These are phyloP conservation scores for Cryptoprocta ferox DNA, from an alignment of 2,797 vertebrate genomes.

Conservation along the genomic window DNA sequence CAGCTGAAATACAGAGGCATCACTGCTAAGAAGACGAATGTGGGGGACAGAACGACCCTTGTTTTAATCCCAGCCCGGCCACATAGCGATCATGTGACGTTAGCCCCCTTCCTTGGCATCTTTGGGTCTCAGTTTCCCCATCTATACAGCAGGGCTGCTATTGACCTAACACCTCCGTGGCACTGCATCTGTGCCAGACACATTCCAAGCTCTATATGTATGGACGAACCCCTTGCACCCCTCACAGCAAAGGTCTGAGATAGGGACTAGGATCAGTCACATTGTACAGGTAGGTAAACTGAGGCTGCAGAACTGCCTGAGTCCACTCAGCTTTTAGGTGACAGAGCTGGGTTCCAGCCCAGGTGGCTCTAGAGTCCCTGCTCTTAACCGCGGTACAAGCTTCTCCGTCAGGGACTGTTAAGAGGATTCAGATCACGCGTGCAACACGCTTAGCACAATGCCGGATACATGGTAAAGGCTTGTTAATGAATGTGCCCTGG, in stretches of 20 bases:
- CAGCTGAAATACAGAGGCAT: background rate
- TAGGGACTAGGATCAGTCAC: no score
- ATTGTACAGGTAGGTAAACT: background rate
- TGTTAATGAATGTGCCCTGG: background rate
- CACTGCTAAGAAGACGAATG: no score
- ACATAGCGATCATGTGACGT: background rate
- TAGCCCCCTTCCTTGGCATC: background rate
- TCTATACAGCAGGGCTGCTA: background rate
- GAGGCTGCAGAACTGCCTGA: background rate
- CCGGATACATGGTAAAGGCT: background rate
- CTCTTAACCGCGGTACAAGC: background rate
- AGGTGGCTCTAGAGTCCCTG: background rate
- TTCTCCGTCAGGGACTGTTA: no score
- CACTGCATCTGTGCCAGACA: background rate
- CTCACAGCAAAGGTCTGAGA: background rate
- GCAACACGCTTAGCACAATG: background rate
- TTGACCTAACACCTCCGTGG: background rate
- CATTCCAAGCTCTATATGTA: background rate
- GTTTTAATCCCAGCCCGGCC: background rate
- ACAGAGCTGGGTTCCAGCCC: background rate
- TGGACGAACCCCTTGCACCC: background rate
- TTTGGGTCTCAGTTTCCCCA: background rate
- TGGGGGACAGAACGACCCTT: background rate
- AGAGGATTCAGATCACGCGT: background rate
- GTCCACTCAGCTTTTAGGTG: background rate